Conservation (phyloP, 30 jellyfish, hydroid and myxozoan genomes). For the Clytia hemisphaerica region DNA sequence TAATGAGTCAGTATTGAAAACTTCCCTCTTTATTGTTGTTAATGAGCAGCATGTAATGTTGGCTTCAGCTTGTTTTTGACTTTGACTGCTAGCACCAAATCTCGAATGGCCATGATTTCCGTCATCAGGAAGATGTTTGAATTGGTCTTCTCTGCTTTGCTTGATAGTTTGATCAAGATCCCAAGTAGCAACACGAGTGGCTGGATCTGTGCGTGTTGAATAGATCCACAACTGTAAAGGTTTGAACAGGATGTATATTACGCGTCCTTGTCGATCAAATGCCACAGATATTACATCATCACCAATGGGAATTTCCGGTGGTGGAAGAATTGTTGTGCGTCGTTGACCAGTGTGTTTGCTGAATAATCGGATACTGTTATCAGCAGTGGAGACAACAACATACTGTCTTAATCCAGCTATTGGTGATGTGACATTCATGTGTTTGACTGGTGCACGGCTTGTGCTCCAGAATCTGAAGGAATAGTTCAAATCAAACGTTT, state of each 20-base stretch:
- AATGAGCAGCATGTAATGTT: constrained; percentile 42
- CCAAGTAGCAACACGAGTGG: constrained; percentile 53
- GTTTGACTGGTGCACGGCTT: constrained; percentile 49
- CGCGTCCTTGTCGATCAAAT: constrained; percentile 46
- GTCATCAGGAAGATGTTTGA: background rate
- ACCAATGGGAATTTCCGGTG: constrained; percentile 47
- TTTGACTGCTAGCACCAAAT: background rate
- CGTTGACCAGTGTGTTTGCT: constrained; percentile 28
- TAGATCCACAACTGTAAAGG: constrained; percentile 55
- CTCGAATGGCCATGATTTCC: background rate
- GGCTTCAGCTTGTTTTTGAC: background rate
- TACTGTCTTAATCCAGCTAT: constrained; percentile 20
- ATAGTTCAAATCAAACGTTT: constrained; percentile 50
- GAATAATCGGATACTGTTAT: constrained; percentile 46
- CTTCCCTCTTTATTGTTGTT: background rate
- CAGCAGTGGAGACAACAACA: constrained; percentile 34
- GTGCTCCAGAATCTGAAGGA: constrained; percentile 66
- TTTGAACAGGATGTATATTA: constrained; percentile 44
- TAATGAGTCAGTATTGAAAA: background rate
- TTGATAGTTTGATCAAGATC: background rate
- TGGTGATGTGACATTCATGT: constrained; percentile 5
- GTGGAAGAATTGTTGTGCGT: constrained; percentile 66
- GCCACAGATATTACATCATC: constrained; percentile 39
- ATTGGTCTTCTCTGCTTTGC: background rate
- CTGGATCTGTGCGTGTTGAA: constrained; percentile 78